phyloP scores from a whole-genome alignment of 2,888 invertebrate species.

The Eulithis testata region DNA sequence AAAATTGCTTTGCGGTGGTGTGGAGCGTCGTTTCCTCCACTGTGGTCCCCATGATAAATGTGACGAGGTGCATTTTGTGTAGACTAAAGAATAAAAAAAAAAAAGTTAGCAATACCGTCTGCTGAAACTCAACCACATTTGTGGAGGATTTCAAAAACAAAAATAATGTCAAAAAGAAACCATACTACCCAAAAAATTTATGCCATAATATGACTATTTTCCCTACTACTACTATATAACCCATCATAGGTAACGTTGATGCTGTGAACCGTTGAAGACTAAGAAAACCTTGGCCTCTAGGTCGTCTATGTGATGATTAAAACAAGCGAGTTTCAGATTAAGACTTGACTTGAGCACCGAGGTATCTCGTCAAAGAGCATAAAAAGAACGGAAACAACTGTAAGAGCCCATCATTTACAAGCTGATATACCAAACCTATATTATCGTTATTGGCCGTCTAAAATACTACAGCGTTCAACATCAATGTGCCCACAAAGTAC shows the following conservation, averaged over 20 bases:
- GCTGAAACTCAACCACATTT: too few species aligned
- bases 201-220: too few species aligned
- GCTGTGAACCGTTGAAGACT: too few species aligned
- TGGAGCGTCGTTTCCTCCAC: constrained; percentile 14
- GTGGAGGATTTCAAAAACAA: too few species aligned
- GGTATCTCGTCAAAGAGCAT: neutral
- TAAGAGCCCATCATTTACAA: neutral
- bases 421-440: neutral
- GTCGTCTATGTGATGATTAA: too few species aligned
- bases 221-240: too few species aligned
- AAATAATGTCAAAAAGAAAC: too few species aligned
- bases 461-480: constrained; percentile 5
- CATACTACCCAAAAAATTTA: too few species aligned
- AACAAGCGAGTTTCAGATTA: too few species aligned
- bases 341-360: neutral
- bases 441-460: constrained; percentile 4
- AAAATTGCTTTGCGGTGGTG: constrained; percentile 31
- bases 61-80: constrained; percentile 10
- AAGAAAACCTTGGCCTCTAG: too few species aligned
- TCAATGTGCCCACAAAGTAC: constrained; percentile 16
- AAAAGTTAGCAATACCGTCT: neutral
- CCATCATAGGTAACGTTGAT: too few species aligned
- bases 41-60: constrained; percentile 10
- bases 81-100: neutral
- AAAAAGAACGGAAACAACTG: neutral